A percentile compares a stretch with the other conserved stretches of the same genome.
Evolutionary conservation across 2,113 vertebrate genomes (phyloP).

Genomic region (Ophiodon elongatus): DNA sequence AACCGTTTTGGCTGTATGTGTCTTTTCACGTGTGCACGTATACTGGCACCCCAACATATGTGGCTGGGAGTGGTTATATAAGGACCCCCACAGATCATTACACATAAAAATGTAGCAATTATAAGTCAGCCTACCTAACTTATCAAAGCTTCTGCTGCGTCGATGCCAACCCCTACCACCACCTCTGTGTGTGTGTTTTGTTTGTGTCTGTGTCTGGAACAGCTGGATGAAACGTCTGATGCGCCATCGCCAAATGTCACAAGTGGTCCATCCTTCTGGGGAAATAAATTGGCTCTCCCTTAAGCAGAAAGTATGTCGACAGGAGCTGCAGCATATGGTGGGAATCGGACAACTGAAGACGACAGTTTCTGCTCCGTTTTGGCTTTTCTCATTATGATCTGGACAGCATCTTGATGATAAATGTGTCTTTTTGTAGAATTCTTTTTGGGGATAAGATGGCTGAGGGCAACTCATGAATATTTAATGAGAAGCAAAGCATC

Average conservation of each 20-base stretch:
- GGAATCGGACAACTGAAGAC: slow-evolving; percentile 65
- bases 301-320: slow-evolving; percentile 64
- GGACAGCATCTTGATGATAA: slow-evolving; percentile 74
- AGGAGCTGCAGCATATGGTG: slow-evolving; percentile 73
- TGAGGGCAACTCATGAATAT: slow-evolving; percentile 60
- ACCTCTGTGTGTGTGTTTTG: slow-evolving; percentile 21
- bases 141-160: slow-evolving; percentile 44
- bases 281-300: slow-evolving; percentile 80
- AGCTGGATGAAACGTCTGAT: slow-evolving; percentile 74
- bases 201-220: slow-evolving; percentile 57
- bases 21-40: slow-evolving; percentile 17
- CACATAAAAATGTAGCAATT: slow-evolving; percentile 50
- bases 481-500: slow-evolving; percentile 51
- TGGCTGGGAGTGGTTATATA: slow-evolving; percentile 28
- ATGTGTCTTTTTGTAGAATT: slow-evolving; percentile 61
- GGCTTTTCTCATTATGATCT: slow-evolving; percentile 73
- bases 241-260: slow-evolving; percentile 80
- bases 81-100: slow-evolving; percentile 41
- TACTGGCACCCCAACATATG: neutral
- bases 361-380: slow-evolving; percentile 66
- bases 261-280: slow-evolving; percentile 73
- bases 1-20: slow-evolving; percentile 28
- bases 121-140: slow-evolving; percentile 45
- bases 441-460: slow-evolving; percentile 48
- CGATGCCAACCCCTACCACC: neutral